Evolutionary conservation across 1,140 invertebrate species (phyloP).

Genomic region (Trichomalopsis sarcophagae): DNA sequence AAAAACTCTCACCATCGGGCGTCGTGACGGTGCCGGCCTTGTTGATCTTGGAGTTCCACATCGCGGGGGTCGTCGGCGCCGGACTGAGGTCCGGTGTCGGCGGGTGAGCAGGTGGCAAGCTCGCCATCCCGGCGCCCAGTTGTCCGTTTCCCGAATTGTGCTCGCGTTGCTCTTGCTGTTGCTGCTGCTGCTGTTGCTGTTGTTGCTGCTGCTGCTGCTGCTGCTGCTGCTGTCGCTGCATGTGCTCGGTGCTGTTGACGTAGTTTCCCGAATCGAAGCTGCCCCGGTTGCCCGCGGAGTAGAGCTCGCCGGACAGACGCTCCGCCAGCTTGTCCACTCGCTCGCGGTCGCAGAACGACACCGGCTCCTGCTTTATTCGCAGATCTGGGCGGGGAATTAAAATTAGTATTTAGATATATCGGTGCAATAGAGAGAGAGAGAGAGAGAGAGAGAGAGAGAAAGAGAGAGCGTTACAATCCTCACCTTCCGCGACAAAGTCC

Average conservation of each 20-base stretch:
- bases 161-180: neutral
- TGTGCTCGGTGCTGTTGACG: conserved; percentile 64
- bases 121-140: conserved; percentile 63
- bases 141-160: conserved; percentile 54
- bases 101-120: conserved; percentile 64
- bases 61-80: conserved; percentile 67
- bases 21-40: conserved; percentile 78
- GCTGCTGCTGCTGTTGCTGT: conserved; percentile 15
- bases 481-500: conserved; percentile 72
- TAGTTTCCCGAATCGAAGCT: conserved; percentile 65
- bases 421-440: neutral
- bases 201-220: conserved; percentile 43
- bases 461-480: conserved; percentile 31
- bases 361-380: conserved; percentile 79
- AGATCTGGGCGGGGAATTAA: conserved; percentile 72
- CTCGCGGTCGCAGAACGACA: conserved; percentile 72
- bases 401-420: neutral
- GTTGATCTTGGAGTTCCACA: conserved; percentile 77
- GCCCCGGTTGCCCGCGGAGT: conserved; percentile 64
- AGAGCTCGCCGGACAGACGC: conserved; percentile 70
- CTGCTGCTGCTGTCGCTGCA: conserved; percentile 48
- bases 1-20: conserved; percentile 77
- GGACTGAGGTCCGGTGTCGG: conserved; percentile 74
- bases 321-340: conserved; percentile 72
- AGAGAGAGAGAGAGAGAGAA: too few species aligned